Evolutionary conservation across 2,113 vertebrate genomes (phyloP).

Genomic region (Kobus ellipsiprymnus): DNA sequence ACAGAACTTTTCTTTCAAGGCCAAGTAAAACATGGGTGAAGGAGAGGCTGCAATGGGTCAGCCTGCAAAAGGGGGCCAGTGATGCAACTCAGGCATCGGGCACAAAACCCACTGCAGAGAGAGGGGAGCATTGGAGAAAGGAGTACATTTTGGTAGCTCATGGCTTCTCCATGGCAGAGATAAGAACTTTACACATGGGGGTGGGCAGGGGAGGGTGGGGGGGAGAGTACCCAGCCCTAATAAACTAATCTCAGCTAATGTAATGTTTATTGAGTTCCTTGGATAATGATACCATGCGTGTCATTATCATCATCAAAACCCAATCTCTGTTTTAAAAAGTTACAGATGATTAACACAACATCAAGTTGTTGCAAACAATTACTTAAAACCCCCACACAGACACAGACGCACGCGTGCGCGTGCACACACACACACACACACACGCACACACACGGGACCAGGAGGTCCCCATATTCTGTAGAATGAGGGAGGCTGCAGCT

Average conservation of each 20-base stretch:
- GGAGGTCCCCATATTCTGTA: constrained; percentile 90
- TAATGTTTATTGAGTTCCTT: constrained; percentile 79
- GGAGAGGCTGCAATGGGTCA: constrained; percentile 57
- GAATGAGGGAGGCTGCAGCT: constrained; percentile 90
- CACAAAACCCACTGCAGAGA: background rate
- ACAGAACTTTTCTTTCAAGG: constrained; percentile 42
- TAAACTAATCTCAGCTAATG: constrained; percentile 81
- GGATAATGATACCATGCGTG: constrained; percentile 79
- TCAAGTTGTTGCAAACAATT: constrained; percentile 83
- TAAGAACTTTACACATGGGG: constrained; percentile 58
- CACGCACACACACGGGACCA: constrained; percentile 59
- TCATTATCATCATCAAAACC: constrained; percentile 81
- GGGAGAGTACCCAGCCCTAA: constrained; percentile 45
- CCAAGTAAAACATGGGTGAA: constrained; percentile 56
- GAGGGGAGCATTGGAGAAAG: fast-evolving
- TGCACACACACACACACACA: background rate
- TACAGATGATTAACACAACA: constrained; percentile 81
- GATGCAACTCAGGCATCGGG: constrained; percentile 24
- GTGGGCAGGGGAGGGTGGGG: background rate
- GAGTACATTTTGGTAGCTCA: background rate
- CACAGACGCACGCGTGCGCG: background rate
- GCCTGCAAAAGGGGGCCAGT: constrained; percentile 60
- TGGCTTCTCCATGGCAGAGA: constrained; percentile 64
- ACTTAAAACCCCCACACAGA: constrained; percentile 69
- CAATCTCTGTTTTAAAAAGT: constrained; percentile 76